phyloP scores from a whole-genome alignment of 2,797 vertebrate species.

The Channa striata region DNA sequence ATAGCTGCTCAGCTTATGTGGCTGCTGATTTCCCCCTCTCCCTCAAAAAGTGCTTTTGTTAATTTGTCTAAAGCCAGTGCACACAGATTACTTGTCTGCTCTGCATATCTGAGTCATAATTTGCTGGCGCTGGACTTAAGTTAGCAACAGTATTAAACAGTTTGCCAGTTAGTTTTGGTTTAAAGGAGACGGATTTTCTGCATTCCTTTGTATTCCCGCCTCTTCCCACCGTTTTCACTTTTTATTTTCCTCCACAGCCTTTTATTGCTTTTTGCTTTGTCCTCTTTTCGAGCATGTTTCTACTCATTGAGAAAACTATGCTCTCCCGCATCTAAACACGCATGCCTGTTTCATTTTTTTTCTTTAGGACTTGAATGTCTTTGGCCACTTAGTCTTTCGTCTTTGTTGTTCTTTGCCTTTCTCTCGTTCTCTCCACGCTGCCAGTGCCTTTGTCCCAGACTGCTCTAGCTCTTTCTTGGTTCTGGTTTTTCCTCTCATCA shows the following conservation, averaged over 20 bases:
- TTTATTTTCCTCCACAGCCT: not conserved
- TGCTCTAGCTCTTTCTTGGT: constrained; percentile 5
- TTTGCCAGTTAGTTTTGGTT: constrained; percentile 34
- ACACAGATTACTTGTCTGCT: constrained; percentile 53
- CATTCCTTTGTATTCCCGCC: constrained; percentile 46
- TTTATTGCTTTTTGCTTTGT: not conserved
- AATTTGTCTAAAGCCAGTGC: constrained; percentile 15
- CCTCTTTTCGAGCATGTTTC: not conserved
- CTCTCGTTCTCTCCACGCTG: constrained; percentile 13
- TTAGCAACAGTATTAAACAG: constrained; percentile 32
- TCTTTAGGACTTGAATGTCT: constrained; percentile 8
- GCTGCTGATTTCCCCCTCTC: not conserved
- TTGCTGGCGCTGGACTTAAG: constrained; percentile 40
- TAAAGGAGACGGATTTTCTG: constrained; percentile 18
- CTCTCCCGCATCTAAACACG: not conserved
- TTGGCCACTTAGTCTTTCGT: constrained; percentile 14
- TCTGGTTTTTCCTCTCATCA: not conserved
- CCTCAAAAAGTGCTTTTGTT: constrained; percentile 19
- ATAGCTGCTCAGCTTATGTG: constrained; percentile 20
- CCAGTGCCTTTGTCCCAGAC: constrained; percentile 21
- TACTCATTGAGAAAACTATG: constrained; percentile 17
- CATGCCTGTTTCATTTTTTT: not conserved
- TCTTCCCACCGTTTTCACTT: constrained; percentile 1
- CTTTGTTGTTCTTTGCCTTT: constrained; percentile 9
- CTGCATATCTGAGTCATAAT: constrained; percentile 57